phyloP scores from a whole-genome alignment of 2,888 invertebrate species.

The Rhamnusium bicolor region DNA sequence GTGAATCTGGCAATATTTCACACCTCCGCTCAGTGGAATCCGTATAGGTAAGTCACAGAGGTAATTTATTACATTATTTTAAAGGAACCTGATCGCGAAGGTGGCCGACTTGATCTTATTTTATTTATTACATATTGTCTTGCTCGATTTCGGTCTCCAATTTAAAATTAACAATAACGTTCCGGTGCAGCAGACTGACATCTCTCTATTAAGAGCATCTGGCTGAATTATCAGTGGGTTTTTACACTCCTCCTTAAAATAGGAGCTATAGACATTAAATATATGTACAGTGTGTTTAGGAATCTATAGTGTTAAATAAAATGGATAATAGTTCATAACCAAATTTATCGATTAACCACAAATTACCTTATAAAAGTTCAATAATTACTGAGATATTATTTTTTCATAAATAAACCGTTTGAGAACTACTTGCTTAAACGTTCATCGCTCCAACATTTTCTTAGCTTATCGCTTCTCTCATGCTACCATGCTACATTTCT shows the following conservation, averaged over 20 bases:
- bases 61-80: constrained; percentile 42
- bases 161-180: constrained; percentile 42
- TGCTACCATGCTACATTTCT: too few relatives aligned
- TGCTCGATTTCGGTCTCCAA: constrained; percentile 38
- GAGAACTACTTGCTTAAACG: too few relatives aligned
- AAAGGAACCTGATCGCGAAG: constrained; percentile 39
- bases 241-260: not conserved
- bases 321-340: too few relatives aligned
- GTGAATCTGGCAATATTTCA: constrained; percentile 27
- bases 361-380: too few relatives aligned
- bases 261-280: not conserved
- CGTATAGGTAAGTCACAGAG: constrained; percentile 42
- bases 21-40: constrained; percentile 30
- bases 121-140: constrained; percentile 48
- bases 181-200: constrained; percentile 31
- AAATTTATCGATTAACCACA: too few relatives aligned
- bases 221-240: not conserved
- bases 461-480: too few relatives aligned
- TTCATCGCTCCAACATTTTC: too few relatives aligned
- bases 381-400: too few relatives aligned
- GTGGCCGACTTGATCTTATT: constrained; percentile 41
- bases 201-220: constrained; percentile 39
- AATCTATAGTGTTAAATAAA: too few relatives aligned
- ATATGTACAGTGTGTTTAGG: too few relatives aligned
- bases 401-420: too few relatives aligned